Conservation (phyloP, 2,888 invertebrate species). For the Ophioninae sp. region DNA sequence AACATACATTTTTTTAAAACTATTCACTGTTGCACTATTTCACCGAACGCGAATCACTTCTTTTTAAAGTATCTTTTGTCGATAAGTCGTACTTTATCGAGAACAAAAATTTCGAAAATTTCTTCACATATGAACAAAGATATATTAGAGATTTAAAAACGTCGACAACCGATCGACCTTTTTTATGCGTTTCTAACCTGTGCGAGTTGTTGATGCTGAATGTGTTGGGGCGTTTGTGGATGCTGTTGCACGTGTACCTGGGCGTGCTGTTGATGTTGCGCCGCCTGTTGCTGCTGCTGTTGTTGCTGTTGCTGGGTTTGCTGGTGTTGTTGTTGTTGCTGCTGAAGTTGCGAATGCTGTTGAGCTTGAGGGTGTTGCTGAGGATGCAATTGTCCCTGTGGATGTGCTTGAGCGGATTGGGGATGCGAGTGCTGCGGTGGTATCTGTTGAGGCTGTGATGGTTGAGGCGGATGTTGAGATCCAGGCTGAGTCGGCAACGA, state of each 20-base stretch:
- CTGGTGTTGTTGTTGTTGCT: constrained; percentile 47
- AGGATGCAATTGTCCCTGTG: constrained; percentile 70
- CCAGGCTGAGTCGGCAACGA: constrained; percentile 65
- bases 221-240: constrained; percentile 24
- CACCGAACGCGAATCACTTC: too few species aligned
- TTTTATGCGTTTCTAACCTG: constrained; percentile 6
- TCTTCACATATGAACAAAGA: too few species aligned
- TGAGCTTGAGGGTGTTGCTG: constrained; percentile 70
- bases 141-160: too few species aligned
- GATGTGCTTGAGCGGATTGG: constrained; percentile 70
- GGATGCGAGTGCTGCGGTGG: constrained; percentile 60
- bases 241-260: constrained; percentile 55
- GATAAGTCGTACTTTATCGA: too few species aligned
- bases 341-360: constrained; percentile 38
- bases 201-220: constrained; percentile 44
- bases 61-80: too few species aligned
- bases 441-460: constrained; percentile 67
- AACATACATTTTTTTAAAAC: not conserved
- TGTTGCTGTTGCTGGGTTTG: constrained; percentile 51
- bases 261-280: constrained; percentile 50
- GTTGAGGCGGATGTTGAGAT: constrained; percentile 65
- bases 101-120: too few species aligned
- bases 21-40: too few species aligned
- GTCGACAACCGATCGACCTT: not conserved
- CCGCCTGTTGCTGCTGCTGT: constrained; percentile 55